Evolutionary conservation across 2,113 vertebrate species (phyloP).

Genomic region (Hyaena hyaena): DNA sequence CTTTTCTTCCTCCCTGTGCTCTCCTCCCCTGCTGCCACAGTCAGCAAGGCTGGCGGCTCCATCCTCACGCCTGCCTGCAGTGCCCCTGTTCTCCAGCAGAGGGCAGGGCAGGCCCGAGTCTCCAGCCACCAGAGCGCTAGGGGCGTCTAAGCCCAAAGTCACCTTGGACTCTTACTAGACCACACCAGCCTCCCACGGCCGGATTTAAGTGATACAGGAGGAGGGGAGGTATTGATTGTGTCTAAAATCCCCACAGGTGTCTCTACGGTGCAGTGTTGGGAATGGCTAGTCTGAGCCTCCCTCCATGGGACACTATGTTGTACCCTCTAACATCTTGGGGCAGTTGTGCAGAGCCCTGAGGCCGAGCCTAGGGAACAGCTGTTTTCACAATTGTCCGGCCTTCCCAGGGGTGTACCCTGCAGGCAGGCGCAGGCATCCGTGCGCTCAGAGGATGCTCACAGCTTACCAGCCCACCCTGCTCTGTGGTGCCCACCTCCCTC

Average conservation of each 20-base stretch:
- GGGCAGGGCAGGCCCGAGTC: not conserved
- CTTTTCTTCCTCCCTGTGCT: not conserved
- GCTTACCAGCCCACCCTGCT: not conserved
- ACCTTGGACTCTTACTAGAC: not conserved
- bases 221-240: too few species aligned
- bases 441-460: not conserved
- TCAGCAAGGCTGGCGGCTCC: too few species aligned
- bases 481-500: not conserved
- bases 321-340: not conserved
- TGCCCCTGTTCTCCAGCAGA: conserved; percentile 4
- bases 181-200: not conserved
- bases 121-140: not conserved
- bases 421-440: rapidly evolving
- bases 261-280: not conserved
- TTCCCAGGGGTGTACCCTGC: not conserved
- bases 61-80: not conserved
- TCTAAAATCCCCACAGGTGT: too few species aligned
- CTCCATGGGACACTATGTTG: not conserved
- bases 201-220: not conserved
- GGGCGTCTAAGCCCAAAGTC: not conserved
- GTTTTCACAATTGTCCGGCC: not conserved
- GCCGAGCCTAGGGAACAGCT: not conserved
- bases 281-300: rapidly evolving
- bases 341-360: not conserved
- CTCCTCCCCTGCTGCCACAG: too few species aligned